phyloP scores from a whole-genome alignment of 2,797 vertebrate genomes.

The Centroberyx gerrardi region DNA sequence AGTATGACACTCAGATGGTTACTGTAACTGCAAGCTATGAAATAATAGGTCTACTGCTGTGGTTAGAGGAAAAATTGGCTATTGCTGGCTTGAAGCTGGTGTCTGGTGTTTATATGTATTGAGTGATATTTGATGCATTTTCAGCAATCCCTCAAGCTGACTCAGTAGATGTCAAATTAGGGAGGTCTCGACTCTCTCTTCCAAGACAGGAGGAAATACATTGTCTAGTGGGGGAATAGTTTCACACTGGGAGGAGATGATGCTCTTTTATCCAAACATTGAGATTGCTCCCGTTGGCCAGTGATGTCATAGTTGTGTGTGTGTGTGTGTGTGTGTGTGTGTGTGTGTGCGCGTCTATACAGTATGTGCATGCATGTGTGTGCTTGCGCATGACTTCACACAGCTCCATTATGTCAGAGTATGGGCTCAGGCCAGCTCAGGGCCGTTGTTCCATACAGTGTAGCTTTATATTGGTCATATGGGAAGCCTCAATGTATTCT shows the following conservation, averaged over 20 bases:
- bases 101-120: conserved; percentile 38
- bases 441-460: conserved; percentile 35
- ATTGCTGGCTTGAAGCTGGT: conserved; percentile 7
- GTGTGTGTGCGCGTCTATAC: not conserved
- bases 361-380: conserved; percentile 1
- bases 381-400: conserved; percentile 49
- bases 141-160: conserved; percentile 59
- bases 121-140: conserved; percentile 58
- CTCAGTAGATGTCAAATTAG: conserved; percentile 68
- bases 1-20: conserved; percentile 36
- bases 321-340: not conserved
- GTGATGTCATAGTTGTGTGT: conserved; percentile 47
- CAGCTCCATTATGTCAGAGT: conserved; percentile 28
- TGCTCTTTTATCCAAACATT: conserved; percentile 53
- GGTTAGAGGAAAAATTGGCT: conserved; percentile 19
- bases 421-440: conserved; percentile 2
- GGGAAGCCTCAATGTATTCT: conserved; percentile 44
- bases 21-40: conserved; percentile 27
- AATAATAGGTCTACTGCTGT: conserved; percentile 36
- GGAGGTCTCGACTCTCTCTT: conserved; percentile 43
- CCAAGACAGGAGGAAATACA: conserved; percentile 48
- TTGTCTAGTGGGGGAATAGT: conserved; percentile 37
- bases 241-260: conserved; percentile 41
- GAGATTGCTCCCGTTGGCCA: conserved; percentile 38
- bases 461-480: conserved; percentile 51